Evolutionary conservation across 2,888 invertebrate species (phyloP), one percentile per base, ranked within the genome.

Genomic region (Pilophorus perplexus): DNA sequence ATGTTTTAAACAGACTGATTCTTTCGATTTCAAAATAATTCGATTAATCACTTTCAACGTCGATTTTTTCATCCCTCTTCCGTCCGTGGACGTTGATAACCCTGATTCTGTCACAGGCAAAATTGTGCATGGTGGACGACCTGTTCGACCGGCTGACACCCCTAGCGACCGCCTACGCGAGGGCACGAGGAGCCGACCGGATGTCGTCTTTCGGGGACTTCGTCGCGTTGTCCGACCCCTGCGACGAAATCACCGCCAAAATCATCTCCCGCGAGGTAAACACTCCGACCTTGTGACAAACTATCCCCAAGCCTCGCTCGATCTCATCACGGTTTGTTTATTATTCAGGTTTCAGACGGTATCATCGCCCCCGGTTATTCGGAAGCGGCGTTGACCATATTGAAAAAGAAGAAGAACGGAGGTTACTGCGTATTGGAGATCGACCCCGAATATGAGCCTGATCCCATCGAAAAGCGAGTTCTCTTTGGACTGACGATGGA

Each of bases 141-240:
- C 75, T 96, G 46, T 77, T 81, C 0, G 82, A 85, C 2, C 77
- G 82, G 33, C 78, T 96, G 71, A 85, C 89, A 0, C 93, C 94
- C 0, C 75, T 96, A 10, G 94, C 95, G 0, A 83, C 84, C 14
- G 97, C 98, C 0, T 98, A 98, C 79, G 97, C 96, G 0, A 83
- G 97, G 67, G 98, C 98, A 0, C 84, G 98, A 75, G 97, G 98
- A 55, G 96, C 97, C 14, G 98, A 99, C 79, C 84, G 98, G 62
- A 98, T 99, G 98, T 97, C 96, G 6, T 97, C 97, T 0, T 99
- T 98, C 78, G 98, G 99, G 0, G 99, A 99, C 79, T 98, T 98
- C 78, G 85, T 98, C 33, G 95, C 96, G 0, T 78, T 99, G 0
- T 97, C 96, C 0, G 94, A 96, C 76, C 78, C 80, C 0, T 99